These are phyloP conservation scores for Cynopterus brachyotis DNA, from an alignment of 2,113 vertebrate genomes.

Conservation along the genomic window DNA sequence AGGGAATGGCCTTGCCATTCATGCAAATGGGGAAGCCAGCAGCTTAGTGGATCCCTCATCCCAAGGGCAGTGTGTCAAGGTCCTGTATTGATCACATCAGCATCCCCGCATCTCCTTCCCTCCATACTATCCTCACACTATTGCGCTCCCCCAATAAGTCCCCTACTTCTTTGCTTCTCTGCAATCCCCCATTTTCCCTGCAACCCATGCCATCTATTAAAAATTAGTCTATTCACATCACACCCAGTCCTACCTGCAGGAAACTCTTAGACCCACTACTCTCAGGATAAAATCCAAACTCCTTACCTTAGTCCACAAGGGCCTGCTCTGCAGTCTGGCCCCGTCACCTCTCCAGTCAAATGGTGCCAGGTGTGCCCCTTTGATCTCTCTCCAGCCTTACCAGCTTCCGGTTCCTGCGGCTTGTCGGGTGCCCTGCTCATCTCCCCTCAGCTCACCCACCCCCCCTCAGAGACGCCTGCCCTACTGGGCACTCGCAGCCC, in stretches of 20 bases:
- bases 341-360: no score
- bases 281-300: neutral
- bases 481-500: fast-evolving
- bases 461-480: neutral
- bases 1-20: neutral
- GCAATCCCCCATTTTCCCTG: neutral
- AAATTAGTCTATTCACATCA: no score
- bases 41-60: neutral
- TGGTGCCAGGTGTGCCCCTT: fast-evolving
- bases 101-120: neutral
- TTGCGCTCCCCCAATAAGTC: neutral
- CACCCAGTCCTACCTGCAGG: neutral
- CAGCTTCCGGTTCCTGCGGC: neutral
- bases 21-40: neutral
- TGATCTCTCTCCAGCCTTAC: no score
- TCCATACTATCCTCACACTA: fast-evolving
- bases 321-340: neutral
- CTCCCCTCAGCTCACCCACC: neutral
- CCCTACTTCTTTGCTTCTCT: neutral
- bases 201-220: neutral
- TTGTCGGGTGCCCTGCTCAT: fast-evolving
- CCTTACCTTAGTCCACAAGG: neutral
- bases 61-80: neutral
- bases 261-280: neutral
- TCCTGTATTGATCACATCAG: neutral